Conservation (phyloP, 2,888 invertebrate genomes). For the Hololepta plana region DNA sequence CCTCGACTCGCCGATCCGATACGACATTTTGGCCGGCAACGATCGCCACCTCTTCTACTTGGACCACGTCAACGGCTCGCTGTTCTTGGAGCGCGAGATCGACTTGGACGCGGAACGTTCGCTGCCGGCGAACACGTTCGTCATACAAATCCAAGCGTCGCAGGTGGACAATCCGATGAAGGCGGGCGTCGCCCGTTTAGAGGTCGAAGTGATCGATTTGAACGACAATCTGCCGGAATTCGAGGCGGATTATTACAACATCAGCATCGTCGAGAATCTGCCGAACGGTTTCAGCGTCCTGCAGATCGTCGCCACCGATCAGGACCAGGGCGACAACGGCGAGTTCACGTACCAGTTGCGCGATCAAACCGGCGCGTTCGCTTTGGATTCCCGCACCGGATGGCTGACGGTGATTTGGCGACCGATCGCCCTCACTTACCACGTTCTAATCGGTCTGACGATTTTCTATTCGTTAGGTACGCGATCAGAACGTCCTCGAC, state of each 20-base stretch:
- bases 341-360: constrained; percentile 65
- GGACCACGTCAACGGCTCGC: constrained; percentile 51
- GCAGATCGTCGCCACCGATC: constrained; percentile 56
- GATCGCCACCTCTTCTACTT: constrained; percentile 59
- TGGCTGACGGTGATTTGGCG: constrained; percentile 57
- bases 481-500: constrained; percentile 52
- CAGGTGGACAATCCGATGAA: constrained; percentile 64
- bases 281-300: constrained; percentile 62
- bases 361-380: constrained; percentile 59
- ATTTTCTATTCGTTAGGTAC: constrained; percentile 17
- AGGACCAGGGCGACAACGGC: constrained; percentile 71
- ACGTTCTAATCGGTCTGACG: not conserved
- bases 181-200: constrained; percentile 53
- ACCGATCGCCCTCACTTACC: not conserved
- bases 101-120: constrained; percentile 58
- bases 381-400: constrained; percentile 59
- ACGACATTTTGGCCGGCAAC: constrained; percentile 67
- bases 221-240: constrained; percentile 79
- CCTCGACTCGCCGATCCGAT: constrained; percentile 52
- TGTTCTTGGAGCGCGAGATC: constrained; percentile 63
- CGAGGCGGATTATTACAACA: constrained; percentile 77
- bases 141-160: constrained; percentile 58
- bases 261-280: constrained; percentile 80
- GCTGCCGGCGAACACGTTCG: constrained; percentile 60
- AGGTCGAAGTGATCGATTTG: constrained; percentile 55